phyloP scores from a whole-genome alignment of 2,113 vertebrate genomes.

The Psammodynastes pulverulentus region DNA sequence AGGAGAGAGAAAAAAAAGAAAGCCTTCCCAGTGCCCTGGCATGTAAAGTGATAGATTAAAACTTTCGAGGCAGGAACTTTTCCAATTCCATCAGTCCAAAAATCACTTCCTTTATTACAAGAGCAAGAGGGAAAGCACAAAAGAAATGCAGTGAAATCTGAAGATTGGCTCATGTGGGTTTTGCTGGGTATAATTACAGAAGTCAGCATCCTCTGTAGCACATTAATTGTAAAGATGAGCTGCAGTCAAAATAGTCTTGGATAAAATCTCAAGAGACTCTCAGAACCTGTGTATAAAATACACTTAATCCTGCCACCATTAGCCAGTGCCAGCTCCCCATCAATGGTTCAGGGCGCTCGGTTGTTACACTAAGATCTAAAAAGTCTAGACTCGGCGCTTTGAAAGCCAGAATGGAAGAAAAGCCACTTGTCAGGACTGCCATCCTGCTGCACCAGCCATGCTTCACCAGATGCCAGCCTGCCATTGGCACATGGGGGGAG shows the following conservation, averaged over 20 bases:
- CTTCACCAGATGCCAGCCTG: no score
- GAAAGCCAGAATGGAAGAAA: not conserved
- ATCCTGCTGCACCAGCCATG: no score
- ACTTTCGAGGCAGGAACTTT: slow-evolving; percentile 65
- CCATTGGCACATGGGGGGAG: no score
- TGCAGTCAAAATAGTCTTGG: not conserved
- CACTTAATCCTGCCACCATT: no score
- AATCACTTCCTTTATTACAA: slow-evolving; percentile 57
- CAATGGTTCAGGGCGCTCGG: not conserved
- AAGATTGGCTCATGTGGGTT: slow-evolving; percentile 35
- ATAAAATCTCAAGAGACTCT: slow-evolving; percentile 2
- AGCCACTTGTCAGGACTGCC: not conserved
- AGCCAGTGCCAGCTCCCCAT: not conserved
- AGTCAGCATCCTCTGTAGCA: slow-evolving; percentile 15
- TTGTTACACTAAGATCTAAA: not conserved
- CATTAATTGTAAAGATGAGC: slow-evolving; percentile 15
- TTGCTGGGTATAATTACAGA: slow-evolving; percentile 29
- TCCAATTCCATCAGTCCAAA: slow-evolving; percentile 71
- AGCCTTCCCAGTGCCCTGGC: slow-evolving; percentile 71
- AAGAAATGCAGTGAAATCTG: slow-evolving; percentile 13
- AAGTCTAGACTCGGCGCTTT: not conserved
- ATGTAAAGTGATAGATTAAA: slow-evolving; percentile 68
- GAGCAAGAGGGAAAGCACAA: slow-evolving; percentile 32
- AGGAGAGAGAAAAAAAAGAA: not conserved
- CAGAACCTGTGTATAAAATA: not conserved